Base-by-base conservation (phyloP, 2,888 invertebrate genomes). In the Formica aserva region DNA sequence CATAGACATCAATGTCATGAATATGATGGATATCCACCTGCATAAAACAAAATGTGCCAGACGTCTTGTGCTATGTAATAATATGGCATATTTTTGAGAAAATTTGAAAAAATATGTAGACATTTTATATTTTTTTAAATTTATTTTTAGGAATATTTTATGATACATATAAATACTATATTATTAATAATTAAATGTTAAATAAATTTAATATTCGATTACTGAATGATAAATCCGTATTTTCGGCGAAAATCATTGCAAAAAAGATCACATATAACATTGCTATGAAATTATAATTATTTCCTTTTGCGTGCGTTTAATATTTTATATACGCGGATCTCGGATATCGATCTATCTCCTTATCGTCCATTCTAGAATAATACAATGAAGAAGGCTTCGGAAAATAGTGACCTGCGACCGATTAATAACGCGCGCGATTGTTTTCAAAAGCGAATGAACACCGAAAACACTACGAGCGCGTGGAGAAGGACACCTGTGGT, bases 371-470 rank as follows among this genome's bases (percentile, higher is more conserved):
- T 69, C 57, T 32, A 45, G 13, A 75, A 86, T 81, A 77, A 86
- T 78, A 41, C 69, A 32, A 26, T 35, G 18, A 71, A 82, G 69
- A 77, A 77, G 60, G 32, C 57, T 77, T 69, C 22, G 52, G 41
- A 60, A 71, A 84, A 83, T 62, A 55, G 69, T 48, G 38, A 26
- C 29, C 41, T 13, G 41, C 13, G 18, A 8, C 22, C n/a, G 32
- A 35, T 74, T 15, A 35, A 67, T 29, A 26, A 57, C 41, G 41
- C 29, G 1, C 1, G 11, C 48, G 32, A 18, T 3, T 22, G 22
- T 11, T 69, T 45, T 72, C 72, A 22, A 57, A 71, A 72, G 22
- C 45, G 71, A 78, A 78, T 78, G 60, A 78, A 78, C 78, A 72
- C 72, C 45, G 32, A 45, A 18, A 78, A 71, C 22, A 38, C 29